Percentiles rank a stretch among this genome's conserved stretches.
phyloP scores from a whole-genome alignment of 2,888 invertebrate species.

The Dolichomitus sp. region DNA sequence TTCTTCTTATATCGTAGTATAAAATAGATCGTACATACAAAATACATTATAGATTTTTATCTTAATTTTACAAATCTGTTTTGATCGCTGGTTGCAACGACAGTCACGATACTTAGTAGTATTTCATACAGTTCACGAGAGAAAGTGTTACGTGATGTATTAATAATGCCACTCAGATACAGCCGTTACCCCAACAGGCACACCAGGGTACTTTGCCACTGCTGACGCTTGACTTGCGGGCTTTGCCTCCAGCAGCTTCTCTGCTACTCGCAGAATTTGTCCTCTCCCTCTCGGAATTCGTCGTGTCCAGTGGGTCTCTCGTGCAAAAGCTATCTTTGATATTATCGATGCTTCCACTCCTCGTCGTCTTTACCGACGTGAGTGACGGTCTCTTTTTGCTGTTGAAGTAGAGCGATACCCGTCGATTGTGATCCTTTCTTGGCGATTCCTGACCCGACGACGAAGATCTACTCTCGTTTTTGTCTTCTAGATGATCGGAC shows the following conservation, averaged over 20 bases:
- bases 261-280: constrained; percentile 90
- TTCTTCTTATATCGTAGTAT: constrained; percentile 45
- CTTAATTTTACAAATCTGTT: not conserved
- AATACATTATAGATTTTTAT: constrained; percentile 35
- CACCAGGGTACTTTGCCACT: constrained; percentile 94
- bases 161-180: constrained; percentile 86
- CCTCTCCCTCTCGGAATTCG: constrained; percentile 89
- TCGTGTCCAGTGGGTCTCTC: constrained; percentile 78
- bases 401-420: constrained; percentile 79
- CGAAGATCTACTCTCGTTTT: constrained; percentile 84
- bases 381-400: constrained; percentile 80
- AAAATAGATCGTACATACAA: constrained; percentile 61
- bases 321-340: constrained; percentile 61
- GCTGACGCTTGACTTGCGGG: constrained; percentile 89
- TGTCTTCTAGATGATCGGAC: constrained; percentile 76
- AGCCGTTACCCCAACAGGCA: constrained; percentile 95
- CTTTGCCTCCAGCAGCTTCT: constrained; percentile 87
- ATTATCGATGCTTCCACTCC: constrained; percentile 79
- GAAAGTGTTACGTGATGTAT: not conserved
- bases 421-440: constrained; percentile 78
- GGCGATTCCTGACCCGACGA: constrained; percentile 86
- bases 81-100: constrained; percentile 20
- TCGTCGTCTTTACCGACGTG: constrained; percentile 76
- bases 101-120: constrained; percentile 13
- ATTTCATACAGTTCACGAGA: not conserved